Conservation (phyloP, 2,797 vertebrate genomes). For the Xerus rutilus region DNA sequence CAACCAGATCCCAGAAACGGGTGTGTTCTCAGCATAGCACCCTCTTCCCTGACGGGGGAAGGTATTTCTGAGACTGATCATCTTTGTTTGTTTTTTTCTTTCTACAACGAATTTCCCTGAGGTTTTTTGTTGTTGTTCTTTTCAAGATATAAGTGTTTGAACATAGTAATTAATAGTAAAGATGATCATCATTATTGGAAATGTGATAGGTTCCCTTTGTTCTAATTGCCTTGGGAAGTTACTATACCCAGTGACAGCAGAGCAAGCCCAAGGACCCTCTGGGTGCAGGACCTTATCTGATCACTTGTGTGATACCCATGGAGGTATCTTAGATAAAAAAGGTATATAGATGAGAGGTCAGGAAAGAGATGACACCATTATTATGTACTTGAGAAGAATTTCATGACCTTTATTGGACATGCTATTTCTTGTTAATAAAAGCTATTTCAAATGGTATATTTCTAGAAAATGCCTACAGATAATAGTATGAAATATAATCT, state of each 20-base stretch:
- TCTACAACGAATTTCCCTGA: neutral
- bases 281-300: neutral
- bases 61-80: neutral
- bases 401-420: constrained; percentile 15
- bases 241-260: neutral
- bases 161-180: neutral
- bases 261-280: neutral
- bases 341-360: neutral
- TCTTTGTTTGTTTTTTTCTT: neutral
- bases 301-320: neutral
- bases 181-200: neutral
- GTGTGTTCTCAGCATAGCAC: accelerated
- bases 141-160: neutral
- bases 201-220: neutral
- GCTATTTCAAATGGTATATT: constrained; percentile 53
- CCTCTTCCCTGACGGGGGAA: neutral
- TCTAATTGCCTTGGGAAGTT: neutral
- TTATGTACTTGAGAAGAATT: constrained; percentile 42
- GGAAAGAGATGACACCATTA: neutral
- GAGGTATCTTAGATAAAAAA: neutral
- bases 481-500: constrained; percentile 63
- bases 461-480: constrained; percentile 11
- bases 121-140: neutral
- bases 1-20: neutral
- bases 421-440: constrained; percentile 68